Conservation (phyloP, 2,113 vertebrate genomes). For the Marcusenius ussheri region DNA sequence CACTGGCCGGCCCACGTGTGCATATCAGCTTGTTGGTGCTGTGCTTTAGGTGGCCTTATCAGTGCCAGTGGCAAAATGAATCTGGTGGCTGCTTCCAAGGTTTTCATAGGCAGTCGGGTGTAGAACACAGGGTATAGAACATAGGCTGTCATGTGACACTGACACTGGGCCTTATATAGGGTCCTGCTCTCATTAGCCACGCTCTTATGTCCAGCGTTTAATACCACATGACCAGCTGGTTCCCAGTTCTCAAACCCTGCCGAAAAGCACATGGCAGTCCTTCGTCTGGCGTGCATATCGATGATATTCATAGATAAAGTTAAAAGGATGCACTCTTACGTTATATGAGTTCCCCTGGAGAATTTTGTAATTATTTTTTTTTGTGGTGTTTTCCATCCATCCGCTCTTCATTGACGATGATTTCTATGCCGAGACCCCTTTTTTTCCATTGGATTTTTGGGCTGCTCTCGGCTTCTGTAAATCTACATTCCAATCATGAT, state of each 20-base stretch:
- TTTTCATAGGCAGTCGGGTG: not conserved
- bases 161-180: not conserved
- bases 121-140: no score
- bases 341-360: not conserved
- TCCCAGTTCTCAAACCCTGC: not conserved
- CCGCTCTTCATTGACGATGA: conserved; percentile 23
- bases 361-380: not conserved
- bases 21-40: not conserved
- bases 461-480: not conserved
- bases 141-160: not conserved
- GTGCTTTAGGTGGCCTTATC: not conserved
- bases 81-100: not conserved
- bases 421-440: conserved; percentile 13
- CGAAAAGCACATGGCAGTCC: not conserved
- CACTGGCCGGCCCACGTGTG: not conserved
- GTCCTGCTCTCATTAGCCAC: not conserved
- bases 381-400: conserved; percentile 31
- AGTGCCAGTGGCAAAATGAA: not conserved
- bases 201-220: not conserved
- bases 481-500: conserved; percentile 18
- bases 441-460: not conserved
- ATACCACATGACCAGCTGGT: not conserved
- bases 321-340: conserved; percentile 37
- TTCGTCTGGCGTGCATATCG: not conserved
- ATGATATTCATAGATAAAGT: conserved; percentile 1